Base-by-base conservation (phyloP, 2,113 vertebrate species). In the Rynchops niger region DNA sequence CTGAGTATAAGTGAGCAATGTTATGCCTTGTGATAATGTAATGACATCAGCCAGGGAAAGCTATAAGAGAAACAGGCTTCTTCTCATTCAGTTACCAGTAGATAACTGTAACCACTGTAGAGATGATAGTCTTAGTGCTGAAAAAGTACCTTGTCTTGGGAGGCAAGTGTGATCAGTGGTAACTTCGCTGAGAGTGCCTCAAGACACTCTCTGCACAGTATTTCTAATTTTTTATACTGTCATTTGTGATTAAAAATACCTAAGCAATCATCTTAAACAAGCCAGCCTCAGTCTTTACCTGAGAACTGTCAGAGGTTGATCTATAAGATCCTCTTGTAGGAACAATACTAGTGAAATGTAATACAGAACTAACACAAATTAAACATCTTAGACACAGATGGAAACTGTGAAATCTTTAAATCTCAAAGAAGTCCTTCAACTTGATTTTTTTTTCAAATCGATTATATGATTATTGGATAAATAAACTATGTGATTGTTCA, bases 401-500 rank as follows among this genome's bases (percentile, higher is more conserved):
- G 91, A 95, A 95, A 95, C 82, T 82, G 86, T 90, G 88, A 94
- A 83, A 95, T 93, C 92, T 92, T 88, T 96, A 94, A 70, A 95
- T 93, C 92, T 85, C 70, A 81, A 66, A 85, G 95, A 96, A 97
- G 93, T 92, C 94, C 67, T 97, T 96, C 96, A 95, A 91, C 95
- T 89, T 96, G 86, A 93, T 72, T 95, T 93, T 90, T 91, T 97
- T 95, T 82, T 34, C 22, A 34, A 90, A 94, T 95, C 49, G 79
- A 97, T 91, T 96, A 91, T 82, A 56, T 59, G 71, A 96, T 96
- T 97, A 95, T 95, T 96, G 95, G 95, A 97, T 97, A 96, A 96
- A 96, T 97, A 97, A 98, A 97, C 94, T 95, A 95, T 95, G 96
- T 90, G 96, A 96, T 94, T 95, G 83, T 95, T 98, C 97, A 96